phyloP scores from a whole-genome alignment of 1,140 invertebrate genomes.

The Drosophila orena region DNA sequence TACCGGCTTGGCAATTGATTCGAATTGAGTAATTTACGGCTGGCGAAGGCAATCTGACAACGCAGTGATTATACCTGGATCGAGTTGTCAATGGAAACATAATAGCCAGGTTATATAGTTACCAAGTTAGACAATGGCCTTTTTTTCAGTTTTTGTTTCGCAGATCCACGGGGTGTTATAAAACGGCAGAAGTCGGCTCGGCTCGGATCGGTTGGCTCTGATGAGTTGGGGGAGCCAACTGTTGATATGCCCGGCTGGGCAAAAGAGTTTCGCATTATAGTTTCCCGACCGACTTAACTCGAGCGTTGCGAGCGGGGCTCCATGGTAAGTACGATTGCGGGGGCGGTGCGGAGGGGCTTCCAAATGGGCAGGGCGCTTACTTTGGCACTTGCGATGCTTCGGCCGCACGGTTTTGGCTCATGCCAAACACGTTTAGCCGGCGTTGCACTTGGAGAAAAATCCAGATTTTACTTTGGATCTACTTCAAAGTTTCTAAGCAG shows the following conservation, averaged over 20 bases:
- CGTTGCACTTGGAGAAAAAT: conserved; percentile 7
- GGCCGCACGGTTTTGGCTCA: conserved; percentile 50
- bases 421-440: conserved; percentile 51
- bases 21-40: conserved; percentile 61
- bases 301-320: conserved; percentile 53
- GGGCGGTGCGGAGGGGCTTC: conserved; percentile 2
- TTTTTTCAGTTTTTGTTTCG: background rate
- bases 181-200: conserved; percentile 44
- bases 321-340: background rate
- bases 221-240: conserved; percentile 60
- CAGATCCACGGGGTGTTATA: conserved; percentile 38
- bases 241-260: conserved; percentile 78
- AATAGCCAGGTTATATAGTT: conserved; percentile 39
- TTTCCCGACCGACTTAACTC: conserved; percentile 68
- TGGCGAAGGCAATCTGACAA: conserved; percentile 50
- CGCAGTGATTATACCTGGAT: conserved; percentile 47
- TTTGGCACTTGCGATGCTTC: conserved; percentile 70
- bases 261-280: conserved; percentile 79
- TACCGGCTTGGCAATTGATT: conserved; percentile 46
- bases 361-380: conserved; percentile 39
- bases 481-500: background rate
- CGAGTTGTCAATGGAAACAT: conserved; percentile 44
- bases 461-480: too few relatives aligned
- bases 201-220: conserved; percentile 9
- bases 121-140: conserved; percentile 39